Base-by-base conservation (phyloP, 2,888 invertebrate species). In the Margaritifera margaritifera region DNA sequence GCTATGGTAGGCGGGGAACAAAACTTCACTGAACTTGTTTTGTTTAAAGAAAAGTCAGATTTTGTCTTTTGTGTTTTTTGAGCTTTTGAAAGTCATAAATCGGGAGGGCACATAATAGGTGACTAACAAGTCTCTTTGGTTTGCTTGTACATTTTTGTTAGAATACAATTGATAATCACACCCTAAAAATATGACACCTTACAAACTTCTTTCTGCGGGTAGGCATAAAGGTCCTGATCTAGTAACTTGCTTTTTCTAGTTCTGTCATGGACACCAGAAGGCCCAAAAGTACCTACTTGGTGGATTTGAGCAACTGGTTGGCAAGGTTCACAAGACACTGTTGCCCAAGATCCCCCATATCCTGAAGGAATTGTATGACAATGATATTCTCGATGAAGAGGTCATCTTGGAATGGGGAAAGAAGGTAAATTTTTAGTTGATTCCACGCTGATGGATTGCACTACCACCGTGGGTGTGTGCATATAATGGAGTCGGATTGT, bases 401-500 rank as follows among this genome's bases (percentile, higher is more conserved):
- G 94, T 95, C 61, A 92, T 99, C 81, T 91, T 99, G 75, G 98
- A 98, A 78, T 99, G 99, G 99, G 94, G 95, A 15, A 94, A 94
- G 83, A 99, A 98, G 92, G 95, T 96, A 65, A 62, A 65, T 66
- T 25, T 19, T 56, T 20, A 8, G 2, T 20, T 57, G 53, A 24
- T 52, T 20, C 31, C 20, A 63, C 27, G 5, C n/a, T 8, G 55
- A 2, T 11, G n/a, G n/a, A 24, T n/a, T 55, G 0, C n/a, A 24
- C 20, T 19, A 22, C n/a, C 24, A 11, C 55, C 55, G 15, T 18
- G 53, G 53, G 18, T 20, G 15, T 18, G 15, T 20, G 19, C 22
- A 20, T 22, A 6, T 55, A 22, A 8, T 22, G 20, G 55, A 22
- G 55, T n/a, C 15, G 1, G 22, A 15, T n/a, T n/a, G 18, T 54